Evolutionary conservation across 2,888 invertebrate species (phyloP).

Genomic region (Papilio elwesi): DNA sequence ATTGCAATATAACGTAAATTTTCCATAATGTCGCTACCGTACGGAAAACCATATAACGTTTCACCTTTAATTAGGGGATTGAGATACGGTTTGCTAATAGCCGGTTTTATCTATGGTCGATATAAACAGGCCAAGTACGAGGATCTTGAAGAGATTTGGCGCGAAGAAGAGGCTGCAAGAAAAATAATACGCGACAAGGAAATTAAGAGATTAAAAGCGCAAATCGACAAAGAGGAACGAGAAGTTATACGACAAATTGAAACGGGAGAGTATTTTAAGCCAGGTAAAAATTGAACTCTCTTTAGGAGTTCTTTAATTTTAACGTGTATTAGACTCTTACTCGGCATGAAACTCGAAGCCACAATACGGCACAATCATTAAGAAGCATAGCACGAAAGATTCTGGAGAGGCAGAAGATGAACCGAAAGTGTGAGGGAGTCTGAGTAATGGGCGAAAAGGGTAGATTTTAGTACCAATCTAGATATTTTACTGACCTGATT

Average conservation of each 20-base stretch:
- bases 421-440: too few species aligned
- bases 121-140: constrained; percentile 64
- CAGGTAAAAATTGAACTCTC: constrained; percentile 21
- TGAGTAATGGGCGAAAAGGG: too few species aligned
- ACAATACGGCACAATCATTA: too few species aligned
- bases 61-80: constrained; percentile 73
- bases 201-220: constrained; percentile 58
- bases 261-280: constrained; percentile 61
- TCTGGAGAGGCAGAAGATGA: too few species aligned
- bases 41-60: constrained; percentile 68
- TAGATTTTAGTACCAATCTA: too few species aligned
- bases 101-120: constrained; percentile 69
- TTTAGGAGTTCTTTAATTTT: too few species aligned
- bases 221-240: constrained; percentile 64
- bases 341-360: too few species aligned
- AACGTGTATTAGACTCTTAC: too few species aligned
- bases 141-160: constrained; percentile 55
- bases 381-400: too few species aligned
- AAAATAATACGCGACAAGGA: constrained; percentile 66
- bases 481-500: neutral
- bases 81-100: constrained; percentile 64
- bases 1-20: constrained; percentile 25
- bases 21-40: constrained; percentile 59
- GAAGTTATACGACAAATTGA: constrained; percentile 62
- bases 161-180: constrained; percentile 61